A percentile compares a stretch with the other conserved stretches of the same genome.
phyloP scores from a whole-genome alignment of 1,140 invertebrate species.

The Trigoniulus corallinus region DNA sequence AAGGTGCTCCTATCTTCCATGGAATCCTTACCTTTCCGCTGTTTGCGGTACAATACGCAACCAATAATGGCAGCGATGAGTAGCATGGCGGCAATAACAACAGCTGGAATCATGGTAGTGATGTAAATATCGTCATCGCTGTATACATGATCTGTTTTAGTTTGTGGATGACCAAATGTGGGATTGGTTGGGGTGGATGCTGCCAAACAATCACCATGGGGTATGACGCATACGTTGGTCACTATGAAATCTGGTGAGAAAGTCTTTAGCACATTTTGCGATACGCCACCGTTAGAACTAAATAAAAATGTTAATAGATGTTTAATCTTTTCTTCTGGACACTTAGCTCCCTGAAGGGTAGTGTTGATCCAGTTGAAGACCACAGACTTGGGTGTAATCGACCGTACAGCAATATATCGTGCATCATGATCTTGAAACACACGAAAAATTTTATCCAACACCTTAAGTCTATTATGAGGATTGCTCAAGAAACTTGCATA shows the following conservation, averaged over 20 bases:
- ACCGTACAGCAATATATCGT: constrained; percentile 44
- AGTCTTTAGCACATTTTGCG: constrained; percentile 41
- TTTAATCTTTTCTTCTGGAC: constrained; percentile 56
- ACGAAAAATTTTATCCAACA: constrained; percentile 55
- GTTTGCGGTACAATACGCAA: constrained; percentile 66
- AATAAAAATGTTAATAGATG: constrained; percentile 43
- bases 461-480: constrained; percentile 37
- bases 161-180: constrained; percentile 32
- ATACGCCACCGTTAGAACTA: constrained; percentile 29
- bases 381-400: constrained; percentile 32
- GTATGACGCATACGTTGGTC: constrained; percentile 46
- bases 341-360: constrained; percentile 43
- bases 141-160: constrained; percentile 21
- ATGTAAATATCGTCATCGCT: constrained; percentile 59
- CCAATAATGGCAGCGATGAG: constrained; percentile 69
- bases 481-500: constrained; percentile 51
- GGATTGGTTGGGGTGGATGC: constrained; percentile 30
- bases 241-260: constrained; percentile 64
- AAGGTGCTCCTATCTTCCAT: constrained; percentile 44
- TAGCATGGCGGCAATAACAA: constrained; percentile 77
- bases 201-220: constrained; percentile 51
- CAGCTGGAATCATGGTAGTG: constrained; percentile 75
- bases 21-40: constrained; percentile 63
- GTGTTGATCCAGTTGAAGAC: constrained; percentile 61
- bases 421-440: constrained; percentile 58